A percentile compares a stretch with the other conserved stretches of the same genome.
Evolutionary conservation across 2,888 invertebrate genomes (phyloP).

Genomic region (Eupeodes latifasciatus): DNA sequence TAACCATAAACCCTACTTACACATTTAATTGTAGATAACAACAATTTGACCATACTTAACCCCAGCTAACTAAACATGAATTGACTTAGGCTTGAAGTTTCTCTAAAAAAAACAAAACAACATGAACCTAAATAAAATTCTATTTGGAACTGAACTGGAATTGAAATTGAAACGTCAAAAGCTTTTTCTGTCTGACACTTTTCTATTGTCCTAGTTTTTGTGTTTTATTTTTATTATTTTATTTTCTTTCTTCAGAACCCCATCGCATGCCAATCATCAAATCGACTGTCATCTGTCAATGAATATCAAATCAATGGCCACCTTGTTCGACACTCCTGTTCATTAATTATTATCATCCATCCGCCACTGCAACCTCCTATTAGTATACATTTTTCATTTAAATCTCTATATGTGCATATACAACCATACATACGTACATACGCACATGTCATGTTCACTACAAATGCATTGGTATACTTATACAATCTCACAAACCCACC

Average conservation of each 20-base stretch:
- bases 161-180: constrained; percentile 11
- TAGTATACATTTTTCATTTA: constrained; percentile 66
- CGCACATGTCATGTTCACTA: constrained; percentile 15
- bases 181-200: not conserved
- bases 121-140: not conserved
- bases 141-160: constrained; percentile 3
- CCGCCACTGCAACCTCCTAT: constrained; percentile 64
- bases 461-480: constrained; percentile 37
- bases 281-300: constrained; percentile 50
- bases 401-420: not conserved
- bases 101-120: not conserved
- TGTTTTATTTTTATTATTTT: not conserved
- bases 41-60: constrained; percentile 11
- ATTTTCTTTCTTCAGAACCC: not conserved
- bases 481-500: constrained; percentile 24
- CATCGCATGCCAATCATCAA: constrained; percentile 17
- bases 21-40: not conserved
- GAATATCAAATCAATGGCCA: constrained; percentile 71
- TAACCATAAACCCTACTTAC: not conserved
- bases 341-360: constrained; percentile 61
- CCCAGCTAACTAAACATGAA: constrained; percentile 16
- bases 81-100: constrained; percentile 25
- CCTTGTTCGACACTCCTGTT: constrained; percentile 52
- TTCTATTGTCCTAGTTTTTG: constrained; percentile 22
- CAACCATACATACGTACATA: no score